phyloP scores from a whole-genome alignment of 2,113 vertebrate species.

The Brachionichthys hirsutus region DNA sequence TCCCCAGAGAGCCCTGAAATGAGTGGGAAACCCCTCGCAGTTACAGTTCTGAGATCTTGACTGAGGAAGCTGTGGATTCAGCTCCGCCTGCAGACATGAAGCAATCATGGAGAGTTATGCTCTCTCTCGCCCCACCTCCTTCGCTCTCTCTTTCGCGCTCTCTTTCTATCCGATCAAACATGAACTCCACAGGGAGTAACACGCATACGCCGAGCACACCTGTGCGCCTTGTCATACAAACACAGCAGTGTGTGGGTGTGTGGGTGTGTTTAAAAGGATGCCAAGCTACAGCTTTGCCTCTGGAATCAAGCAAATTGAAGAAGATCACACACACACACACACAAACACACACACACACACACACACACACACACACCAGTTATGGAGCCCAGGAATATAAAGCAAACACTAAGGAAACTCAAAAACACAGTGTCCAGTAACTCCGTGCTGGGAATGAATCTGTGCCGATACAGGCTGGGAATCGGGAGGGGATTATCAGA shows the following conservation, averaged over 20 bases:
- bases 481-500: constrained; percentile 30
- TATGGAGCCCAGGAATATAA: background rate
- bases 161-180: constrained; percentile 45
- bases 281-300: constrained; percentile 10
- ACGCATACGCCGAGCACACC: constrained; percentile 41
- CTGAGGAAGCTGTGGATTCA: constrained; percentile 41
- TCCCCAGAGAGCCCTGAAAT: constrained; percentile 22
- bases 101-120: constrained; percentile 29
- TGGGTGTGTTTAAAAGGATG: no score
- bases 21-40: constrained; percentile 59
- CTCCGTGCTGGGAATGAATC: constrained; percentile 8
- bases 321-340: constrained; percentile 14
- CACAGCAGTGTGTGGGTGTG: background rate
- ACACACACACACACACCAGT: background rate
- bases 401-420: constrained; percentile 13
- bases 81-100: constrained; percentile 37
- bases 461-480: constrained; percentile 4
- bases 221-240: constrained; percentile 23
- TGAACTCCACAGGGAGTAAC: constrained; percentile 30
- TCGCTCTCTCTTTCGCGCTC: constrained; percentile 9
- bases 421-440: background rate
- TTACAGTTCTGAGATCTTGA: constrained; percentile 22
- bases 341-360: background rate
- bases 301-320: constrained; percentile 3
- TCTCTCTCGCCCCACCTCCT: background rate